Evolutionary conservation across 2,888 invertebrate species (phyloP).

Genomic region (Aphidoletes aphidimyza): DNA sequence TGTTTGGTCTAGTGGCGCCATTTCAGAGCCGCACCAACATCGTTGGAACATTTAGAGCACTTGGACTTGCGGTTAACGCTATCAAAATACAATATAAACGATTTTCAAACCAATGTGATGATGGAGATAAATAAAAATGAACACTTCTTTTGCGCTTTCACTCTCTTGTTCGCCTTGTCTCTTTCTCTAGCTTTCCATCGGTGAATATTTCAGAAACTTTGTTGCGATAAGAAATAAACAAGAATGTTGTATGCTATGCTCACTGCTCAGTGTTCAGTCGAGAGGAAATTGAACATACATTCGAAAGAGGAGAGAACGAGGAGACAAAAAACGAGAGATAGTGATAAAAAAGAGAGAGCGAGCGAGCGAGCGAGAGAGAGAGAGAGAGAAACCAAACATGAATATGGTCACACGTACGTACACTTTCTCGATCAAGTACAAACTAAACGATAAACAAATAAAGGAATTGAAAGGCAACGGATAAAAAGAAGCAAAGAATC

Average conservation of each 20-base stretch:
- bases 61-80: conserved; percentile 23
- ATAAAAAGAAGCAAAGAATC: not conserved
- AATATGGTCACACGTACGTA: conserved; percentile 35
- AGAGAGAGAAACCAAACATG: not conserved
- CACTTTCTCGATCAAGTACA: not conserved
- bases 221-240: conserved; percentile 24
- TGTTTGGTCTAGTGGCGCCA: not conserved
- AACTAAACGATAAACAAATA: conserved; percentile 51
- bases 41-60: not conserved
- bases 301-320: too few relatives aligned
- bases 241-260: conserved; percentile 8
- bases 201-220: conserved; percentile 31
- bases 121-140: conserved; percentile 41
- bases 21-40: too few relatives aligned
- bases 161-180: not conserved
- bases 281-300: conserved; percentile 3
- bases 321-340: not conserved
- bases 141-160: not conserved
- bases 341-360: not conserved
- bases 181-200: too few relatives aligned
- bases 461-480: not conserved
- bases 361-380: not conserved
- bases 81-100: conserved; percentile 46
- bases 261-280: too few relatives aligned
- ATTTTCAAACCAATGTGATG: conserved; percentile 46